Percentiles rank a stretch among this genome's conserved stretches.
These are phyloP conservation scores for Porites australiensis DNA, from an alignment of 64 coral and sea anemone species.

Conservation along the genomic window DNA sequence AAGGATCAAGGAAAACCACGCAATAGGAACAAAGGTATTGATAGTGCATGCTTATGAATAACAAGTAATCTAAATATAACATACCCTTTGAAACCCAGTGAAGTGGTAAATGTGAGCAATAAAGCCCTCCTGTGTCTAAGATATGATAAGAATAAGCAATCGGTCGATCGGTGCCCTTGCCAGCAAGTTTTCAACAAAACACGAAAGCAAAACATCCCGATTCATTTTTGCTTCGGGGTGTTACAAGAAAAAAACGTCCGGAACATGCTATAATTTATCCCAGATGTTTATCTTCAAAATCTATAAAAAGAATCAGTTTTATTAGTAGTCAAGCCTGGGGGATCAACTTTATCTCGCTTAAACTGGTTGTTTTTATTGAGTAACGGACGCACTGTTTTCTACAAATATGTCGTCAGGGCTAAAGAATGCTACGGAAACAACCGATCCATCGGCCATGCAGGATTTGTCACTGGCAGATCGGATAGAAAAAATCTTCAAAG, in stretches of 20 bases:
- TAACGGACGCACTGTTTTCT: background rate
- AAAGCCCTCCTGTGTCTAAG: slow-evolving; percentile 25
- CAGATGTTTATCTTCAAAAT: too few species aligned
- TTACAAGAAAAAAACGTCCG: too few species aligned
- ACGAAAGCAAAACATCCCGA: background rate
- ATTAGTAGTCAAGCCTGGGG: background rate
- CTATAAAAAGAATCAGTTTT: background rate
- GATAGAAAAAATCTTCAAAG: slow-evolving; percentile 8
- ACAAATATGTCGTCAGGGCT: background rate
- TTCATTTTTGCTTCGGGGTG: background rate
- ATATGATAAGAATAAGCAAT: background rate
- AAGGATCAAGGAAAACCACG: background rate
- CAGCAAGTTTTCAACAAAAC: background rate
- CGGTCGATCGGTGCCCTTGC: background rate
- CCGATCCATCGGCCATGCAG: background rate
- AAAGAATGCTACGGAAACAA: background rate
- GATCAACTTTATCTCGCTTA: background rate
- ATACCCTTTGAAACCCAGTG: background rate
- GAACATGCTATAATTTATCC: too few species aligned
- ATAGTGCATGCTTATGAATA: background rate
- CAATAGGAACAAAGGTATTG: background rate
- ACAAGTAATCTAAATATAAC: slow-evolving; percentile 32
- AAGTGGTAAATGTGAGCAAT: slow-evolving; percentile 5
- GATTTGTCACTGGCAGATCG: background rate
- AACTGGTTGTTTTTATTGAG: too few species aligned